phyloP scores from a whole-genome alignment of 2,888 invertebrate genomes.

The Torymus aiolomorphi region DNA sequence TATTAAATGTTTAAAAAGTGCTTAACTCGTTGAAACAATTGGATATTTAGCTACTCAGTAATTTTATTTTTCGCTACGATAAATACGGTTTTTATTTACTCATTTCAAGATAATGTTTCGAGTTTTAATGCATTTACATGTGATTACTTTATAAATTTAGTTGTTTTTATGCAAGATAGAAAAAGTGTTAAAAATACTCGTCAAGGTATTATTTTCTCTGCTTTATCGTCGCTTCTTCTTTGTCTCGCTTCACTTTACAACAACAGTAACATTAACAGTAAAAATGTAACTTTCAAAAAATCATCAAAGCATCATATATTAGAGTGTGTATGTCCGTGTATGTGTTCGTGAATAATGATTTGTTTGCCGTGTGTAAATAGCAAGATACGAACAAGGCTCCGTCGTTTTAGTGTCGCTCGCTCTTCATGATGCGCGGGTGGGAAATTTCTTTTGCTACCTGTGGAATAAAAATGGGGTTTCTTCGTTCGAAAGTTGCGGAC shows the following conservation, averaged over 20 bases:
- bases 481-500: too few species aligned
- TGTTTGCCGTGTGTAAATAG: neutral
- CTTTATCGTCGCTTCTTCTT: neutral
- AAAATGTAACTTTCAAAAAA: slow-evolving; percentile 54
- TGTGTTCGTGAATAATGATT: neutral
- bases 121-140: slow-evolving; percentile 16
- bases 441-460: too few species aligned
- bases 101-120: slow-evolving; percentile 31
- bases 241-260: slow-evolving; percentile 29
- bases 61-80: neutral
- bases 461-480: too few species aligned
- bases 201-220: slow-evolving; percentile 35
- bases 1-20: neutral
- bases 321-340: neutral
- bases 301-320: slow-evolving; percentile 39
- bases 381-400: too few species aligned
- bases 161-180: slow-evolving; percentile 38
- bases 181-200: slow-evolving; percentile 51
- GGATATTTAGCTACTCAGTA: neutral
- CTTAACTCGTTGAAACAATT: slow-evolving; percentile 14
- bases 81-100: slow-evolving; percentile 16
- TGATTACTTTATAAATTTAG: slow-evolving; percentile 36
- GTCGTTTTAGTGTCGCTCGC: too few species aligned
- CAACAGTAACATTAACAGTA: slow-evolving; percentile 47
- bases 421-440: too few species aligned